Conservation (phyloP, 2,113 vertebrate species). For the Balaenoptera acutorostrata region DNA sequence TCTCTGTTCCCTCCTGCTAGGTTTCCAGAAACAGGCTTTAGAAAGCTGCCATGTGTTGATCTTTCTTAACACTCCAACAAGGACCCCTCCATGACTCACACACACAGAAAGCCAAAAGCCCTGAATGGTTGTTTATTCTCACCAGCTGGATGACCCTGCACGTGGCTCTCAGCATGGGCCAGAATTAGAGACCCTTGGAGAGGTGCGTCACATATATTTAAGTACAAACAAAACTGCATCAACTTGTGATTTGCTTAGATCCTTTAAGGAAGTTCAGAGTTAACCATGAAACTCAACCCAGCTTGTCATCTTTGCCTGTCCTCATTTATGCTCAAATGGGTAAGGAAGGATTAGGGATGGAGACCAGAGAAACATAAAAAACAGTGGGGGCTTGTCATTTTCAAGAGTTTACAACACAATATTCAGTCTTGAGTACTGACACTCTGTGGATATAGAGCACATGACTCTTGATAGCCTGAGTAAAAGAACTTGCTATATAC, state of each 20-base stretch:
- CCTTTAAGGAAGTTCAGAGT: constrained; percentile 44
- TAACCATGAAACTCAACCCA: constrained; percentile 28
- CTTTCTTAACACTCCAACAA: constrained; percentile 81
- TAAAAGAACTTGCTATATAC: neutral
- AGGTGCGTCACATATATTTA: constrained; percentile 27
- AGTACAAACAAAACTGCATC: constrained; percentile 52
- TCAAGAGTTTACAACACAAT: neutral
- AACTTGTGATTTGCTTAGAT: constrained; percentile 5
- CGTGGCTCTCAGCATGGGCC: constrained; percentile 31
- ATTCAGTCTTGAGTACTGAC: neutral
- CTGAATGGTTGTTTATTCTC: constrained; percentile 79
- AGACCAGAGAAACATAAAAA: neutral
- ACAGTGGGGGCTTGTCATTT: neutral
- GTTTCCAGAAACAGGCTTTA: constrained; percentile 83
- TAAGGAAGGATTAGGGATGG: neutral
- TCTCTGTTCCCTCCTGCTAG: constrained; percentile 79
- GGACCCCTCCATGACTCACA: constrained; percentile 79
- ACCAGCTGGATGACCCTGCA: constrained; percentile 66
- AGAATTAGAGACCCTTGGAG: constrained; percentile 65
- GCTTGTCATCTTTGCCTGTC: neutral
- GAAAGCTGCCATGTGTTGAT: constrained; percentile 80
- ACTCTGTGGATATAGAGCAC: neutral
- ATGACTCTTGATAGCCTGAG: neutral
- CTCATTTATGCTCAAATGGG: neutral
- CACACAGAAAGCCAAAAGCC: constrained; percentile 75